Evolutionary conservation across 1,140 invertebrate species (phyloP).

Genomic region (Drosophila navojoa): DNA sequence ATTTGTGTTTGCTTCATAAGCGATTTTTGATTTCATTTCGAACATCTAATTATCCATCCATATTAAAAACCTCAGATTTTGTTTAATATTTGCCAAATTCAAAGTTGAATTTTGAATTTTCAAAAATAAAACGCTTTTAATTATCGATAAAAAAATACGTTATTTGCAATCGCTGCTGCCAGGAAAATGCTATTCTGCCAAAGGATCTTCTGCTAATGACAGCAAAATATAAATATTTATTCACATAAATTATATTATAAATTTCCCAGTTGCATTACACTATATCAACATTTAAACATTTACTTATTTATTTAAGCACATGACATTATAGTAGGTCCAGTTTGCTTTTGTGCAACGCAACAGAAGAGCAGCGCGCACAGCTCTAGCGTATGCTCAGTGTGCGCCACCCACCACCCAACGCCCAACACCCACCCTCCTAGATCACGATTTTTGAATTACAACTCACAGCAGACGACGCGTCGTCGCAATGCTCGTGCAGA

Average conservation of each 20-base stretch:
- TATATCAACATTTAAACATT: no score
- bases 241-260: no score
- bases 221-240: neutral
- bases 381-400: slow-evolving; percentile 29
- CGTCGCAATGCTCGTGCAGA: slow-evolving; percentile 28
- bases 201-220: neutral
- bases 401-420: slow-evolving; percentile 32
- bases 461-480: slow-evolving; percentile 37
- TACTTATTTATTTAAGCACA: no score
- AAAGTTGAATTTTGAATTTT: no score
- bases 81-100: no score
- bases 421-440: slow-evolving; percentile 20
- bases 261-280: no score
- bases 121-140: neutral
- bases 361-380: slow-evolving; percentile 13
- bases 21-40: slow-evolving; percentile 5
- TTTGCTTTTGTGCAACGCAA: neutral
- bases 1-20: slow-evolving; percentile 30
- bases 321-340: neutral
- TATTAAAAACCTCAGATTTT: no score
- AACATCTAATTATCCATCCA: no score
- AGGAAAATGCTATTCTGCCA: neutral
- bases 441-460: slow-evolving; percentile 42
- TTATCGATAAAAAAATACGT: slow-evolving; percentile 1
- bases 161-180: neutral